Evolutionary conservation across 1,140 invertebrate genomes (phyloP), one percentile per base, ranked within the genome.

Genomic region (Sycobia sp.): DNA sequence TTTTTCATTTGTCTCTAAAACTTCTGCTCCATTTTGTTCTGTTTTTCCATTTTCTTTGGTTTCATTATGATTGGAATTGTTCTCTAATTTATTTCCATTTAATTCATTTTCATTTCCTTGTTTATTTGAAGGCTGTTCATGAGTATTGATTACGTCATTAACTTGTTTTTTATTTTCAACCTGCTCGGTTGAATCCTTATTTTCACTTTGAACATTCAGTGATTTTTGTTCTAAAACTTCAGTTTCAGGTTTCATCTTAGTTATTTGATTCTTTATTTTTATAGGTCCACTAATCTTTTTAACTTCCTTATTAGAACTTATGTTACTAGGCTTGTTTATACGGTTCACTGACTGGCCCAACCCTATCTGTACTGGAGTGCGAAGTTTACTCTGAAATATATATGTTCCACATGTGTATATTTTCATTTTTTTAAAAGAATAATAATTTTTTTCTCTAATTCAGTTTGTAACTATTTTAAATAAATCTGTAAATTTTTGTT

Each of bases 371-470:
- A 60, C 8, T 27, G 75, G 55, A 58, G 43, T 61, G 16, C 66
- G 62, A 44, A 73, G 61, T 66, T 73, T 76, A 23, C 39, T 71
- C 75, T 76, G 49, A 18, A 75, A 75, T 43, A 68, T 2, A 43
- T 22, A 34, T 63, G 47, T 62, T 36, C 27, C 13, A 14, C 18
- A 36, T 34, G 32, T 25, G n/a, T 4, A 22, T 18, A 43, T 18
- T 22, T 20, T 43, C 4, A 32, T 32, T 32, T 43, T 16, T 22
- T 46, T 25, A 46, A 22, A 46, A 13, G n/a, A 49, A 16, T n/a
- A 4, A 29, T 32, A n/a, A 32, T 16, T 49, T 27, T 25, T 9
- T 14, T n/a, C 27, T 49, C n/a, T 47, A 23, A 16, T 49, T 29
- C 25, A 27, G n/a, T 47, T 25, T n/a, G n/a, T 11, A 47, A 3